A percentile compares a stretch with the other conserved stretches of the same genome.
Conservation (phyloP, 1,140 invertebrate species). For the silkworm (Bombyx mori) region DNA sequence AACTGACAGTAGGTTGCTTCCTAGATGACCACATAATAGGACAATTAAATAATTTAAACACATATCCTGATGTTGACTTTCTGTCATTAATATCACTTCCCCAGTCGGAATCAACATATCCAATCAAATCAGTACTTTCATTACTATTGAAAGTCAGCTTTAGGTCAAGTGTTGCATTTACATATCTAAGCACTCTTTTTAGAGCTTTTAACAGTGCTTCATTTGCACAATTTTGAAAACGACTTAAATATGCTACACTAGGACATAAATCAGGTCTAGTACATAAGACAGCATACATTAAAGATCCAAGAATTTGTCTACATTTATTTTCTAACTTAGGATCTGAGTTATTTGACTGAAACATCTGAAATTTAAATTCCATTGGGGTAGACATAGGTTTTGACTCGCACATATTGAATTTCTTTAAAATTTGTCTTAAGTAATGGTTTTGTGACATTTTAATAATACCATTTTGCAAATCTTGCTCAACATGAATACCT, state of each 20-base stretch:
- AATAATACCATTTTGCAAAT: slow-evolving; percentile 24
- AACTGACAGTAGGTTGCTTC: too few species aligned
- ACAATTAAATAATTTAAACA: too few species aligned
- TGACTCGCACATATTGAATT: slow-evolving; percentile 43
- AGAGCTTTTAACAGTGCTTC: too few species aligned
- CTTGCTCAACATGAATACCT: slow-evolving; percentile 38
- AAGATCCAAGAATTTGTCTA: slow-evolving; percentile 25
- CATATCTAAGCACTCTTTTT: too few species aligned
- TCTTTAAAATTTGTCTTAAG: slow-evolving; percentile 37
- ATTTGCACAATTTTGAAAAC: too few species aligned
- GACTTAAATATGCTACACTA: slow-evolving; percentile 25
- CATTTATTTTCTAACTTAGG: slow-evolving; percentile 21
- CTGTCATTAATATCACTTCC: slow-evolving; percentile 27
- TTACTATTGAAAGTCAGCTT: too few species aligned
- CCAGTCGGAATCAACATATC: slow-evolving; percentile 38
- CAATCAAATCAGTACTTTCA: too few species aligned
- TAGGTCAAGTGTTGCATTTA: too few species aligned
- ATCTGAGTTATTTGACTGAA: slow-evolving; percentile 5
- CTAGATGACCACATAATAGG: too few species aligned
- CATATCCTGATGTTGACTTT: too few species aligned
- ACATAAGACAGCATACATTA: slow-evolving; percentile 33
- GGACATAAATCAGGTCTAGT: slow-evolving; percentile 29
- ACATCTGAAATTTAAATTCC: slow-evolving; percentile 28
- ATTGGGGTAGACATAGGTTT: slow-evolving; percentile 38
- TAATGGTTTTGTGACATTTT: slow-evolving; percentile 36